Evolutionary conservation across 1,140 invertebrate genomes (phyloP).

Genomic region (Pissodes strobi): DNA sequence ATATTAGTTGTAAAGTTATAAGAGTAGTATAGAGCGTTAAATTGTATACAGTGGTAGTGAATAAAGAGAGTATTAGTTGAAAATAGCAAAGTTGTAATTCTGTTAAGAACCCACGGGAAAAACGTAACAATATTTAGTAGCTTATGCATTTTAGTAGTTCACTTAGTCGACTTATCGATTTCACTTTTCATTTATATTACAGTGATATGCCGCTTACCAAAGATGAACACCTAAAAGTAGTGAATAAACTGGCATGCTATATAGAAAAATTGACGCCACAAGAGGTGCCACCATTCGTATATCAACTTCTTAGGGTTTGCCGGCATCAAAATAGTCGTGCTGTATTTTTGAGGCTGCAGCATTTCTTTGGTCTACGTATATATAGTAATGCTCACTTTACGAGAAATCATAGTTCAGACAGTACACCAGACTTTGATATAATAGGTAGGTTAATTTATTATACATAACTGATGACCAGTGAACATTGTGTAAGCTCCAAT

Average conservation of each 20-base stretch:
- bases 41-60: too few species aligned
- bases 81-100: too few species aligned
- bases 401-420: slow-evolving; percentile 13
- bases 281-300: slow-evolving; percentile 57
- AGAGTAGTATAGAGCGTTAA: too few species aligned
- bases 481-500: too few species aligned
- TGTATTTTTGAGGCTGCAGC: slow-evolving; percentile 55
- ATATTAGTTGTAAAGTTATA: too few species aligned
- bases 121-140: too few species aligned
- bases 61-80: too few species aligned
- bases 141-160: too few species aligned
- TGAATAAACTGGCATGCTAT: slow-evolving; percentile 56
- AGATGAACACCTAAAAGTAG: slow-evolving; percentile 53
- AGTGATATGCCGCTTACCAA: slow-evolving; percentile 51
- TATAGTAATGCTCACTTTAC: slow-evolving; percentile 49
- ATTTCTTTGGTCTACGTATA: slow-evolving; percentile 57
- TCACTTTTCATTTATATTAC: too few species aligned
- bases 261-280: slow-evolving; percentile 56
- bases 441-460: slow-evolving; percentile 57
- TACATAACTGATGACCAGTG: too few species aligned
- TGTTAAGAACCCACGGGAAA: too few species aligned
- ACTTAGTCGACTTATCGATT: too few species aligned
- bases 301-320: slow-evolving; percentile 57
- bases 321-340: slow-evolving; percentile 48
- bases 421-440: slow-evolving; percentile 51